Evolutionary conservation across 2,797 vertebrate species (phyloP).

Genomic region (Crypturellus tataupa): DNA sequence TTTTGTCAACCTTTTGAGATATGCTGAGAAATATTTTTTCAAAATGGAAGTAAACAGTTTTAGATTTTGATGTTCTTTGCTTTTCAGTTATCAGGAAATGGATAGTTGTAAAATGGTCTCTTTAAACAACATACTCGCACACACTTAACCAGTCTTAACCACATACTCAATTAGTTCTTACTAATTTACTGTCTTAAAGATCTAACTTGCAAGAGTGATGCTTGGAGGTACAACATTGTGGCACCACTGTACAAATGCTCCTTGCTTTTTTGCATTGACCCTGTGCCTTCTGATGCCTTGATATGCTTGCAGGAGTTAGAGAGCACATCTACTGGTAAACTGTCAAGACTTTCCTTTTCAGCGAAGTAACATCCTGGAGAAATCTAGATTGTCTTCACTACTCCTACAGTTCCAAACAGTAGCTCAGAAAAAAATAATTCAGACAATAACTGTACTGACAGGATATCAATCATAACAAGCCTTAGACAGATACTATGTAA

Average conservation of each 20-base stretch:
- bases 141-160: neutral
- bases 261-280: conserved; percentile 46
- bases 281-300: conserved; percentile 77
- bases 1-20: conserved; percentile 15
- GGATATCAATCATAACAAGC: neutral
- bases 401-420: neutral
- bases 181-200: conserved; percentile 34
- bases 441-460: neutral
- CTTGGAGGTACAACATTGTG: conserved; percentile 13
- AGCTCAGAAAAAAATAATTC: neutral
- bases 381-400: neutral
- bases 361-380: neutral
- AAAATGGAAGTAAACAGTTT: conserved; percentile 37
- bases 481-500: neutral
- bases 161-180: neutral
- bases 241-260: conserved; percentile 38
- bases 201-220: conserved; percentile 1
- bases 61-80: conserved; percentile 37
- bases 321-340: neutral
- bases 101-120: conserved; percentile 8
- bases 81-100: conserved; percentile 42
- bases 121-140: neutral
- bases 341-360: neutral
- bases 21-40: neutral
- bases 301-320: conserved; percentile 17